Percentiles rank a stretch among this genome's conserved stretches.
phyloP scores from a whole-genome alignment of 2,888 invertebrate genomes.

The Mellilla xanthometata region DNA sequence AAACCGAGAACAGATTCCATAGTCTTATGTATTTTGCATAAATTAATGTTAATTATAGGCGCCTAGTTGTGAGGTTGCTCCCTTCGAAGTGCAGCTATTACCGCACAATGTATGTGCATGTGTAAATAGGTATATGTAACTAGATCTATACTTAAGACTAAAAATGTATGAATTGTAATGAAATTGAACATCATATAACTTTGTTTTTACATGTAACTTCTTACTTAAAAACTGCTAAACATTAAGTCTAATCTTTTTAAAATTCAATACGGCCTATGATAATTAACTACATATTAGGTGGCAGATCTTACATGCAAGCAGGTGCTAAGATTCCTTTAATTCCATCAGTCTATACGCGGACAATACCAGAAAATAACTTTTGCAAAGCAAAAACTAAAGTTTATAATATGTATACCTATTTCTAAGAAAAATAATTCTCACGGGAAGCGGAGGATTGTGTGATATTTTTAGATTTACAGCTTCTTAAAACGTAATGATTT shows the following conservation, averaged over 20 bases:
- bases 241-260: constrained; percentile 13
- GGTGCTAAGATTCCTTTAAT: constrained; percentile 43
- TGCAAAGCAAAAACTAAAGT: constrained; percentile 69
- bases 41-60: constrained; percentile 24
- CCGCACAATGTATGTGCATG: constrained; percentile 59
- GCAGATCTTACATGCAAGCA: constrained; percentile 22
- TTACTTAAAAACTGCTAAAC: constrained; percentile 2
- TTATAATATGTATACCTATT: constrained; percentile 41
- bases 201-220: not conserved
- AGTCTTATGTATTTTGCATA: constrained; percentile 56
- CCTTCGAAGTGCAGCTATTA: constrained; percentile 75
- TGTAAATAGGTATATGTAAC: constrained; percentile 52
- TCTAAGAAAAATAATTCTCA: constrained; percentile 66
- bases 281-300: not conserved
- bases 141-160: constrained; percentile 64
- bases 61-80: constrained; percentile 47
- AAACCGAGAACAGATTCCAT: constrained; percentile 50
- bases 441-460: constrained; percentile 61
- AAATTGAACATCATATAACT: constrained; percentile 47
- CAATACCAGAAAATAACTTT: constrained; percentile 66
- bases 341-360: constrained; percentile 56
- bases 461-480: constrained; percentile 81
- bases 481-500: constrained; percentile 57
- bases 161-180: constrained; percentile 61
- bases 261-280: constrained; percentile 18